These are phyloP conservation scores for Xanthorhoe spadicearia DNA, from an alignment of 2,888 invertebrate genomes.

Conservation along the genomic window DNA sequence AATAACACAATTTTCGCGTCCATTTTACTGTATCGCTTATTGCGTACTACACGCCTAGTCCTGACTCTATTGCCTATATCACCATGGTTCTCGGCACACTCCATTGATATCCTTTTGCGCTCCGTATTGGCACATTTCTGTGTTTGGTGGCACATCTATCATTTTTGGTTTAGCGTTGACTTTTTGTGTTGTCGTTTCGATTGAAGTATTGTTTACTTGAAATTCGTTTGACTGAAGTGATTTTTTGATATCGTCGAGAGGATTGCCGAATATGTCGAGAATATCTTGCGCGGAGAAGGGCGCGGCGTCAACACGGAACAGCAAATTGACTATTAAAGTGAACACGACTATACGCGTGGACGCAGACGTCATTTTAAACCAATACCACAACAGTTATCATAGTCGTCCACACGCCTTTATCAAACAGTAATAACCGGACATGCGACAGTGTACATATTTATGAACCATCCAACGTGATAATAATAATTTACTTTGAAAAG, in stretches of 20 bases:
- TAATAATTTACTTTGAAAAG: not conserved
- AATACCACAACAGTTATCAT: constrained; percentile 53
- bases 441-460: constrained; percentile 28
- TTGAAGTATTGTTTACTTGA: constrained; percentile 19
- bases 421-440: constrained; percentile 52
- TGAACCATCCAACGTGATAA: not conserved
- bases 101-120: constrained; percentile 63
- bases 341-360: constrained; percentile 66
- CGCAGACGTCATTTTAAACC: constrained; percentile 71
- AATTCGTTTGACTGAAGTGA: constrained; percentile 26
- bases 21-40: constrained; percentile 57
- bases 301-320: constrained; percentile 54
- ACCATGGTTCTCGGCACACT: constrained; percentile 70
- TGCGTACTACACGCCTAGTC: constrained; percentile 51
- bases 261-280: constrained; percentile 69
- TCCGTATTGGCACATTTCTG: constrained; percentile 53
- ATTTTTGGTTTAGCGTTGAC: constrained; percentile 47
- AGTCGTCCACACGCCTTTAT: constrained; percentile 57
- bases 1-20: constrained; percentile 61
- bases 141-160: constrained; percentile 71
- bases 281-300: constrained; percentile 60
- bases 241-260: constrained; percentile 64
- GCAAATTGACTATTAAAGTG: constrained; percentile 61
- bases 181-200: constrained; percentile 30
- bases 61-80: constrained; percentile 45